Percentiles rank a stretch among this genome's conserved stretches.
Conservation (phyloP, 2,113 vertebrate species). For the Cardinalis cardinalis region DNA sequence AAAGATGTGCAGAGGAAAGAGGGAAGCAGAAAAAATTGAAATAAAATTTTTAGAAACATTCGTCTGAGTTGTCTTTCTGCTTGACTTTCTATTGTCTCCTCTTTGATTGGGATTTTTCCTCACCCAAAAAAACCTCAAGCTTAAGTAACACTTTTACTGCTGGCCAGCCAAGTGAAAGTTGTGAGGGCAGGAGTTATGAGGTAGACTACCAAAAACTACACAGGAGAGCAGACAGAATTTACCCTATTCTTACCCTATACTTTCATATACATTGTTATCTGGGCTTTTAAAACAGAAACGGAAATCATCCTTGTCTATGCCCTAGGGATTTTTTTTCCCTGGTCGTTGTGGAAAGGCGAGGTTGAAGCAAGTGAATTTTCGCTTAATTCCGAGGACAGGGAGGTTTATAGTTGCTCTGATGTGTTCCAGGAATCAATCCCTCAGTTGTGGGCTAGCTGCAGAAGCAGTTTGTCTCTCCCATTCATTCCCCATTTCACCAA, state of each 20-base stretch:
- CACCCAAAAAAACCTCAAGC: not conserved
- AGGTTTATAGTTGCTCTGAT: constrained; percentile 43
- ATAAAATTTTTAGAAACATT: not conserved
- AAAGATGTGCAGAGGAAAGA: not conserved
- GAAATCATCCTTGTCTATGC: not conserved
- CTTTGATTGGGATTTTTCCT: not conserved
- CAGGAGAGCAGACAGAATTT: not conserved
- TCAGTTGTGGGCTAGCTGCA: constrained; percentile 56
- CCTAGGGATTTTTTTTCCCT: no score
- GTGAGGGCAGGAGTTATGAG: not conserved
- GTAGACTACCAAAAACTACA: not conserved
- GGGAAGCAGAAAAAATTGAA: not conserved
- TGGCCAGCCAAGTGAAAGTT: not conserved
- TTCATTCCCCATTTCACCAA: constrained; percentile 34
- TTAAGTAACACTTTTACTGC: not conserved
- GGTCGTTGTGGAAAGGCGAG: not conserved
- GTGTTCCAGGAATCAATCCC: constrained; percentile 44
- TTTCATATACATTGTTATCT: not conserved
- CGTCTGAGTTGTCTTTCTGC: not conserved
- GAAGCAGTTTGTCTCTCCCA: constrained; percentile 54
- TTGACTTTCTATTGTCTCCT: not conserved
- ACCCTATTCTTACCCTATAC: not conserved
- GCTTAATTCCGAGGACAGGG: not conserved
- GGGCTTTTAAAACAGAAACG: not conserved
- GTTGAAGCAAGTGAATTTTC: constrained; percentile 54